Base-by-base conservation (phyloP, 2,797 vertebrate species). In the Melanotaenia maccullochi region DNA sequence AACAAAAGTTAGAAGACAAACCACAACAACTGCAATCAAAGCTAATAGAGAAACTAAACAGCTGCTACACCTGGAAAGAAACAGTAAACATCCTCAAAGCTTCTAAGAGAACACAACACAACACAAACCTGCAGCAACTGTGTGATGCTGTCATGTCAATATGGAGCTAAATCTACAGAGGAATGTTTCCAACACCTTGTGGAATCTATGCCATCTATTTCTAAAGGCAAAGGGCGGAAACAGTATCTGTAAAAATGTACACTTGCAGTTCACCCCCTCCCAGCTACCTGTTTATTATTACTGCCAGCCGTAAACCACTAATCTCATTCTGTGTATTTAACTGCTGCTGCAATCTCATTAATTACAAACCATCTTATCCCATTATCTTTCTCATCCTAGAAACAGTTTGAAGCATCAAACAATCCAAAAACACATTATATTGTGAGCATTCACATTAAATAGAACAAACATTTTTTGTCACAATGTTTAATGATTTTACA, bases 401-500 rank as follows among this genome's bases (percentile, higher is more conserved):
- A 86, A 81, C 87, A 76, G 84, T 86, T 73, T 86, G 85, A 78
- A 40, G 36, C 49, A n/a, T 38, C 75, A 76, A 71, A 75, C 18
- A 71, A 77, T 40, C 25, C 18, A 25, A 73, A 24, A 38, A 81
- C 56, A 44, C 49, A 54, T 65, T 9, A 56, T 56, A 60, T 73
- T 68, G 76, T 63, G 73, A 25, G 69, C 71, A 54, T 28, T 28
- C 71, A 54, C 72, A 71, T 80, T 83, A 85, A 83, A 80, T 28
- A 75, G 65, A 82, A 70, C 71, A 68, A 80, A 81, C 71, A 25
- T 55, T 79, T 69, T 83, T 78, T 85, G 81, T 88, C 81, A 83
- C 74, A 76, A 82, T 85, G 76, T 85, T 88, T 86, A 92, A 91
- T 88, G 85, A 87, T 74, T 81, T 71, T 69, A 76, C 79, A 32